A percentile compares a stretch with the other conserved stretches of the same genome.
phyloP scores from a whole-genome alignment of 2,888 invertebrate species.

The Trachelus tabidus region DNA sequence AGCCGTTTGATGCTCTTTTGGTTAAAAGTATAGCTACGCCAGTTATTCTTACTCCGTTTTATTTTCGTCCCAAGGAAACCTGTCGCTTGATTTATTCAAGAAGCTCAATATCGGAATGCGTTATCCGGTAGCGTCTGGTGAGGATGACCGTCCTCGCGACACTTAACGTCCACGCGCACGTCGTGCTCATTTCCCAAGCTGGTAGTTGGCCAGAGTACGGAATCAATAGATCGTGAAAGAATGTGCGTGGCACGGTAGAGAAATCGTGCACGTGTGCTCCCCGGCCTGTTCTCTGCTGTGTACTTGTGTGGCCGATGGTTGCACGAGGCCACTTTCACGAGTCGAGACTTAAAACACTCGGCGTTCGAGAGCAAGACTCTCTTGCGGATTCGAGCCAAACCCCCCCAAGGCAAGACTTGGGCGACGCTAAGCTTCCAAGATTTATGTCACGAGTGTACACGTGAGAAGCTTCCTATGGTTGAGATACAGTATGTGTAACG shows the following conservation, averaged over 20 bases:
- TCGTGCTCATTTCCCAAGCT: constrained; percentile 5
- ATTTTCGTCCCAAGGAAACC: neutral
- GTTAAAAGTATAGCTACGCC: neutral
- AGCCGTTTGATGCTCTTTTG: neutral
- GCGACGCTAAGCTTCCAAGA: constrained; percentile 26
- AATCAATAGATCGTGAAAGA: constrained; percentile 23
- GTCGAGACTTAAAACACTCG: neutral
- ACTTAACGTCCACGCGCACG: neutral
- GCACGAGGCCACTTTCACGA: constrained; percentile 3
- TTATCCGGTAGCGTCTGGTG: neutral
- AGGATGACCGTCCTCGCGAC: neutral
- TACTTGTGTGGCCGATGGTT: neutral
- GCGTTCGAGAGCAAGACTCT: neutral
- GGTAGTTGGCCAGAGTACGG: constrained; percentile 15
- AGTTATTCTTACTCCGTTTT: neutral
- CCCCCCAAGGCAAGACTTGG: constrained; percentile 13
- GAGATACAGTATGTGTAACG: neutral
- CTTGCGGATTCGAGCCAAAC: neutral
- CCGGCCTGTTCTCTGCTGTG: neutral
- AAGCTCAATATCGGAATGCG: neutral
- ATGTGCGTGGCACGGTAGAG: constrained; percentile 21
- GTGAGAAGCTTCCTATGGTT: constrained; percentile 17
- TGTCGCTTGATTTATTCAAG: neutral
- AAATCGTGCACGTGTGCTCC: constrained; percentile 22
- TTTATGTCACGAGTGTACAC: constrained; percentile 24